Conservation (phyloP, 2,888 invertebrate species). For the Toxonevra muliebris region DNA sequence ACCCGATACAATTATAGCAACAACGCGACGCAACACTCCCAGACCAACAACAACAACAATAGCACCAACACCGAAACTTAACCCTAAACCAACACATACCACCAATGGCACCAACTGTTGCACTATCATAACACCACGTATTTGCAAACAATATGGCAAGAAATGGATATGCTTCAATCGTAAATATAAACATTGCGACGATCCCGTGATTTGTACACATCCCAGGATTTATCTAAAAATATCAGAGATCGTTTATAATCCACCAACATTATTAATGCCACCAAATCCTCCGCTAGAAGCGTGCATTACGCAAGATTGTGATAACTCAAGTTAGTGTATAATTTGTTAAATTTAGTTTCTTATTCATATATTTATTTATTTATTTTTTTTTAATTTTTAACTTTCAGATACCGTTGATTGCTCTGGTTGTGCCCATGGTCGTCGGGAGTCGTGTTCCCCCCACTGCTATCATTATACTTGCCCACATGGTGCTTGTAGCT, state of each 20-base stretch:
- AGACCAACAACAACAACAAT: neutral
- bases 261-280: slow-evolving; percentile 50
- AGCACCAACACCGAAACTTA: neutral
- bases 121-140: slow-evolving; percentile 47
- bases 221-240: slow-evolving; percentile 48
- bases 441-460: slow-evolving; percentile 46
- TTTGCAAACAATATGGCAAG: slow-evolving; percentile 47
- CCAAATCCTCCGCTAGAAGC: slow-evolving; percentile 49
- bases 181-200: slow-evolving; percentile 45
- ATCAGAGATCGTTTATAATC: slow-evolving; percentile 40
- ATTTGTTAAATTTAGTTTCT: too few relatives aligned
- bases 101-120: slow-evolving; percentile 42
- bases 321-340: slow-evolving; percentile 40
- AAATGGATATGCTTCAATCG: slow-evolving; percentile 52
- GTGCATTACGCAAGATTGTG: slow-evolving; percentile 45
- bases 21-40: slow-evolving; percentile 1
- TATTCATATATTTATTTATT: too few relatives aligned
- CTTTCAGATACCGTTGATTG: slow-evolving; percentile 47
- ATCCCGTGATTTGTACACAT: slow-evolving; percentile 45
- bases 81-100: neutral
- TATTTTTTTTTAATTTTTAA: neutral
- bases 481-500: slow-evolving; percentile 44
- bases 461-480: slow-evolving; percentile 52
- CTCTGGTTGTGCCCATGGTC: slow-evolving; percentile 48
- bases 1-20: neutral